Conservation (phyloP, 64 coral and sea anemone species). For the Anthopleura sola region DNA sequence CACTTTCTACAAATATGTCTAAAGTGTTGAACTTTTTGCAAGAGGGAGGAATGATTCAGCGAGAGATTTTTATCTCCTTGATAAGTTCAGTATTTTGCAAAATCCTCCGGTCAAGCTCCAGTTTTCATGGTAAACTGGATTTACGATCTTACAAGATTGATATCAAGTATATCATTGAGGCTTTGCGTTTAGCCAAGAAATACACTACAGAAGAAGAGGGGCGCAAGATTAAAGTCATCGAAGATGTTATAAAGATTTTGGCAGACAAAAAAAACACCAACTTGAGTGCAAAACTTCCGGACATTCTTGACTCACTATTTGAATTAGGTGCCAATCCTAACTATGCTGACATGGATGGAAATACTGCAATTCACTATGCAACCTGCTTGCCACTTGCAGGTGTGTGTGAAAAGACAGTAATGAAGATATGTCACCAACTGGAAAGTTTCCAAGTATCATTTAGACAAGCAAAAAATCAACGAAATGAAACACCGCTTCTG, state of each 20-base stretch:
- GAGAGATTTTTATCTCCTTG: background rate
- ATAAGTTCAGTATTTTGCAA: background rate
- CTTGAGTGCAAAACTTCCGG: background rate
- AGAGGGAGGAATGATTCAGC: background rate
- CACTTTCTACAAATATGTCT: background rate
- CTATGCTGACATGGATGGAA: background rate
- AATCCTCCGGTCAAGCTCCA: background rate
- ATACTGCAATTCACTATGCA: background rate
- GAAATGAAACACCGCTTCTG: background rate
- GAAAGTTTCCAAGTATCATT: background rate
- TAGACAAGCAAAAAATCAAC: background rate
- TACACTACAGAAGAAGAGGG: background rate
- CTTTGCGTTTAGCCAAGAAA: background rate
- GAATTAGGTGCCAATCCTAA: background rate
- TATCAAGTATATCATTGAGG: background rate
- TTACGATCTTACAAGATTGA: background rate
- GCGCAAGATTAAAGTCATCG: background rate
- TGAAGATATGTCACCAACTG: background rate
- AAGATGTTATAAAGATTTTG: background rate
- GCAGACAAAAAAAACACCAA: background rate
- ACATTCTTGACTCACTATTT: background rate
- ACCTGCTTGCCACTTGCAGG: background rate
- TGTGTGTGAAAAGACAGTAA: background rate
- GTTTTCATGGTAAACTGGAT: background rate
- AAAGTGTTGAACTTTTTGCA: background rate